Evolutionary conservation across 2,888 invertebrate species (phyloP).

Genomic region (Petrolisthes cinctipes): DNA sequence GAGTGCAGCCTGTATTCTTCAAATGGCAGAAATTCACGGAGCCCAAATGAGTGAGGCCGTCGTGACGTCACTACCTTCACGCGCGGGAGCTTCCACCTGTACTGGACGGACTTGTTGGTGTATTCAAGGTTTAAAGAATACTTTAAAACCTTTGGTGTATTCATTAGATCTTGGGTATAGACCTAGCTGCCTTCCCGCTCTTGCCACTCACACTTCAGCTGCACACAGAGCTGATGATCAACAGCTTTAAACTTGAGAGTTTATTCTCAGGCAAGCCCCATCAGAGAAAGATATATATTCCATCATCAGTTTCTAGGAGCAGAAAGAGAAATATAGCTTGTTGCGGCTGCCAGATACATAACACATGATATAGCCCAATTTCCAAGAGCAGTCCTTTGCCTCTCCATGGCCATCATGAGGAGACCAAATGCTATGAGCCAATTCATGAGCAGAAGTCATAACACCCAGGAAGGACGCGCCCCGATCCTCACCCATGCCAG

Average conservation of each 20-base stretch:
- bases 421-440: constrained; percentile 65
- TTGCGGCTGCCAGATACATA: constrained; percentile 61
- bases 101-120: no score
- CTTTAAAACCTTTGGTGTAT: no score
- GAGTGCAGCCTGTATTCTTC: no score
- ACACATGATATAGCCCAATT: constrained; percentile 66
- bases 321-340: constrained; percentile 65
- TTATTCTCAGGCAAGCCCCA: constrained; percentile 54
- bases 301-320: constrained; percentile 64
- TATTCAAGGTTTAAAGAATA: no score
- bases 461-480: constrained; percentile 65
- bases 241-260: neutral
- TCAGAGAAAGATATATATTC: constrained; percentile 40
- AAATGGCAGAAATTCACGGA: no score
- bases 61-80: no score
- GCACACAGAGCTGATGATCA: constrained; percentile 25
- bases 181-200: neutral
- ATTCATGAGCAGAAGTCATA: constrained; percentile 66
- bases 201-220: constrained; percentile 39
- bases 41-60: no score
- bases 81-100: no score
- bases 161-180: no score
- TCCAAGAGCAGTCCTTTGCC: constrained; percentile 59
- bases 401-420: constrained; percentile 63
- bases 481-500: constrained; percentile 64